A percentile compares a stretch with the other conserved stretches of the same genome.
These are phyloP conservation scores for Eulemur coronatus DNA, from an alignment of 2,797 vertebrate genomes.

Conservation along the genomic window DNA sequence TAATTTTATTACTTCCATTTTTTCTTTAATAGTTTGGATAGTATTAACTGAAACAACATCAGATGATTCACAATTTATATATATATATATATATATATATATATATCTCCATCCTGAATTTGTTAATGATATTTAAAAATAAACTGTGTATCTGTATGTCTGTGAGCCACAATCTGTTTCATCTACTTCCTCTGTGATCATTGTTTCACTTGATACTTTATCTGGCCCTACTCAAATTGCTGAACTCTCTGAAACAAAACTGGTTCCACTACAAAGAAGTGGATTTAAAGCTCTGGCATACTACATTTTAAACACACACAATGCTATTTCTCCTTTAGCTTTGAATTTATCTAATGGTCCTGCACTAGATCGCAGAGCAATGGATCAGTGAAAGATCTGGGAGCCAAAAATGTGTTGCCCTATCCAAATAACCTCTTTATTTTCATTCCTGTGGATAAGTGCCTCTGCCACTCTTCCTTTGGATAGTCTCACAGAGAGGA, in stretches of 20 bases:
- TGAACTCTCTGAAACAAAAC: not conserved
- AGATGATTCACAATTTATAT: not conserved
- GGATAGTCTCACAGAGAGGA: not conserved
- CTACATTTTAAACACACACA: not conserved
- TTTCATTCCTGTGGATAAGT: not conserved
- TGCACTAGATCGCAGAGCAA: not conserved
- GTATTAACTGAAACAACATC: not conserved
- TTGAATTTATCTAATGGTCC: not conserved
- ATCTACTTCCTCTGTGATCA: not conserved
- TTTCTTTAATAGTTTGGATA: not conserved
- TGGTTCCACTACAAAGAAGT: not conserved
- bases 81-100: not conserved
- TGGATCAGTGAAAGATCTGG: not conserved
- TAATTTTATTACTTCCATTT: not conserved
- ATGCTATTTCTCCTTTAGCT: not conserved
- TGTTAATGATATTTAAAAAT: not conserved
- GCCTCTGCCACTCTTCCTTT: not conserved
- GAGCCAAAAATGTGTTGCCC: not conserved
- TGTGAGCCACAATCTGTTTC: not conserved
- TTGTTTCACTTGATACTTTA: not conserved
- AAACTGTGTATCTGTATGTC: not conserved
- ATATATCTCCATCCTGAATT: conserved; percentile 4
- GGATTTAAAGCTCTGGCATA: not conserved
- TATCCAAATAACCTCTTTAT: not conserved
- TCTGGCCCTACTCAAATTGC: conserved; percentile 23